Base-by-base conservation (phyloP, 2,797 vertebrate genomes). In the Chrosomus eos region DNA sequence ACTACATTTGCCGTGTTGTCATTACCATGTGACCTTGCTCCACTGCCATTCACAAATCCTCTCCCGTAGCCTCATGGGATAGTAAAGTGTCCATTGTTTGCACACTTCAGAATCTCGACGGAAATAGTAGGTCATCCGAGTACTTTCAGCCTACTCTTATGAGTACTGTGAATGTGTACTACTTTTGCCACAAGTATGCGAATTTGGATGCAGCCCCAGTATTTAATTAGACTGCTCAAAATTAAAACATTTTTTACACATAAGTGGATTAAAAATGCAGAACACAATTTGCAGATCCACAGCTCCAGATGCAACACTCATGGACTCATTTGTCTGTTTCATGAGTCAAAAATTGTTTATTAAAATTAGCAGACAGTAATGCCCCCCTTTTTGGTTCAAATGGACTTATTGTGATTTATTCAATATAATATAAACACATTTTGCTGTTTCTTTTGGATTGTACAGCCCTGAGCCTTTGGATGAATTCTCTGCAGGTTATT, bases 401-500 rank as follows among this genome's bases (percentile, higher is more conserved):
- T 51, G 0, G 70, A 74, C 71, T 66, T 66, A 66, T 80, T 33
- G 48, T 66, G 40, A 45, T 66, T 64, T 53, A 73, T 73, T 48
- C 28, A 82, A 45, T 74, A 66, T n/a, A 64, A 48, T 64, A 74
- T n/a, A 36, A 74, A 64, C 33, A 72, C 53, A 23, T 72, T 71
- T n/a, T 3, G 26, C 13, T 33, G 40, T 62, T 82, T 83, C 60
- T 36, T 36, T 23, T 43, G 11, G 11, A 66, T 66, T 26, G 5
- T 36, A 38, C 18, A 51, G 48, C 51, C 33, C 13, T 33, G 76
- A 58, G 72, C 58, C 9, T 67, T 36, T 67, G 36, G 66, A 66
- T 66, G 36, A 72, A 87, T 60, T 31, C 53, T 68, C 64, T 33
- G 28, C 64, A 68, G 28, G 70, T 58, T 68, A 71, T 84, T 70